Conservation (phyloP, 2,113 vertebrate species). For the Collichthys lucidus region DNA sequence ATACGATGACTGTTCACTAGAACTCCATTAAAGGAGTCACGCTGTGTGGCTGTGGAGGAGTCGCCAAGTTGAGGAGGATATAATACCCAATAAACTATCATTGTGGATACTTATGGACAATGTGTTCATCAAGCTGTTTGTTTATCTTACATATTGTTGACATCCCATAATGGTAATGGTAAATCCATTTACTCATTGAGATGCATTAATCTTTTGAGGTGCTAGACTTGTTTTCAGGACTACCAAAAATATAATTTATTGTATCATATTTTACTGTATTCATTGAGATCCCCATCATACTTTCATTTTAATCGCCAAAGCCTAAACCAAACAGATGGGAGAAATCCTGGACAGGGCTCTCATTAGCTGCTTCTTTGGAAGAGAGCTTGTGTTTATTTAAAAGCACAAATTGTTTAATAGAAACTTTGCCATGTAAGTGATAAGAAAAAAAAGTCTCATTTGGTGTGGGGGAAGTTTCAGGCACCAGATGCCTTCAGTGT, state of each 20-base stretch:
- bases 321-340: background rate
- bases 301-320: slow-evolving; percentile 28
- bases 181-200: background rate
- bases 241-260: background rate
- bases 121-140: background rate
- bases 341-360: background rate
- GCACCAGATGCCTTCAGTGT: slow-evolving; percentile 1
- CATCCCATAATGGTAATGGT: too few species aligned
- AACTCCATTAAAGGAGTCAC: background rate
- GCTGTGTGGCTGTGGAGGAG: background rate
- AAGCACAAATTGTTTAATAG: slow-evolving; percentile 34
- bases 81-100: background rate
- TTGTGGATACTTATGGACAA: background rate
- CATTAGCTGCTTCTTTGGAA: slow-evolving; percentile 21
- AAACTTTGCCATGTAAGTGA: slow-evolving; percentile 30
- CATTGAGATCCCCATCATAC: background rate
- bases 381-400: slow-evolving; percentile 30
- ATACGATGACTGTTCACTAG: background rate
- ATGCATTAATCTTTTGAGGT: background rate
- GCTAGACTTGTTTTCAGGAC: background rate
- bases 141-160: background rate
- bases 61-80: background rate
- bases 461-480: background rate
- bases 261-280: background rate
- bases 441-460: slow-evolving; percentile 1